phyloP scores from a whole-genome alignment of 2,888 invertebrate species.

The Spisula subtruncata region DNA sequence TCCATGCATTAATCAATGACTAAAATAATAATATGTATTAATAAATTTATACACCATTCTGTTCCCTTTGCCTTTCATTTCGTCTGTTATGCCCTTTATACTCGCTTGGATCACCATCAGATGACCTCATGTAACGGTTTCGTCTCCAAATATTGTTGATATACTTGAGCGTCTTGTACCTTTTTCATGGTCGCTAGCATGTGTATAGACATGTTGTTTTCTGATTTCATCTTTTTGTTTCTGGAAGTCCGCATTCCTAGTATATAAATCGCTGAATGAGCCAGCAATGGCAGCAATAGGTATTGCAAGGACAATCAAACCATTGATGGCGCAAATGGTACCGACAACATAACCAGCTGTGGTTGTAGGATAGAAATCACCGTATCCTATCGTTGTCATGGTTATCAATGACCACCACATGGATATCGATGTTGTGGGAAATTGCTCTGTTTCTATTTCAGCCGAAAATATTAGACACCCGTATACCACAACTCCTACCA shows the following conservation, averaged over 20 bases:
- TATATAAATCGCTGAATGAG: slow-evolving; percentile 78
- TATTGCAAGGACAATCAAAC: slow-evolving; percentile 78
- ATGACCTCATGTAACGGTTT: too few species aligned
- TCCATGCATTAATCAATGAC: too few species aligned
- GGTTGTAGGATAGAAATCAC: slow-evolving; percentile 77
- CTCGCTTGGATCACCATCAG: too few species aligned
- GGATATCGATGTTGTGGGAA: slow-evolving; percentile 69
- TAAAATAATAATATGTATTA: too few species aligned
- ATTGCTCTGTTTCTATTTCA: slow-evolving; percentile 73
- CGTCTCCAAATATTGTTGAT: too few species aligned
- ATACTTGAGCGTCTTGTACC: too few species aligned
- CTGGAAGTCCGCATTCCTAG: not conserved
- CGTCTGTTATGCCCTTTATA: too few species aligned
- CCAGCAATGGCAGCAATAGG: slow-evolving; percentile 83
- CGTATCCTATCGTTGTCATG: slow-evolving; percentile 83
- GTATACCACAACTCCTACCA: slow-evolving; percentile 78
- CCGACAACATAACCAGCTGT: slow-evolving; percentile 79
- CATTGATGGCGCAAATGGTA: slow-evolving; percentile 78
- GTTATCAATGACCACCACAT: slow-evolving; percentile 82
- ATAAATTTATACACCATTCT: too few species aligned
- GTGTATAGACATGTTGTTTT: too few species aligned
- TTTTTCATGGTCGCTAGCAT: too few species aligned
- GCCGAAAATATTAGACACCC: slow-evolving; percentile 78
- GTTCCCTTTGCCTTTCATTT: too few species aligned
- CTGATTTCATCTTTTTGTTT: slow-evolving; percentile 5